Evolutionary conservation across 37 sponge, comb jelly and placozoan species (phyloP).

Genomic region (Amphimedon queenslandica): DNA sequence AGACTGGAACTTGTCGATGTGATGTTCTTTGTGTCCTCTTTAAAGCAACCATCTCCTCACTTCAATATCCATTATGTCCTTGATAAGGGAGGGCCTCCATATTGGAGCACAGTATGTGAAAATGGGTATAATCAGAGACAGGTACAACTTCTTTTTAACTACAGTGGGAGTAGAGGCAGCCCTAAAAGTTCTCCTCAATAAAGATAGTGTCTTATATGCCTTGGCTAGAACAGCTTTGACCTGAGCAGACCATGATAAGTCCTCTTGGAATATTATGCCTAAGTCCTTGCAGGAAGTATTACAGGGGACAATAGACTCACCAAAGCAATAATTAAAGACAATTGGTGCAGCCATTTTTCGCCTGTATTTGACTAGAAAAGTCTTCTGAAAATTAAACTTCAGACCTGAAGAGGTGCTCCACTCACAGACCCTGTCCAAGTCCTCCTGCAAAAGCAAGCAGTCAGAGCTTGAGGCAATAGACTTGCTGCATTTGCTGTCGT

Average conservation of each 20-base stretch:
- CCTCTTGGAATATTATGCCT: not conserved
- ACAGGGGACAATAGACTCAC: not conserved
- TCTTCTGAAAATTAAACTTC: not conserved
- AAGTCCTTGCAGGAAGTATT: not conserved
- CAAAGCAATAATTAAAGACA: not conserved
- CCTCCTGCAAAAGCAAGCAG: not conserved
- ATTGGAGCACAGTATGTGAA: too few relatives aligned
- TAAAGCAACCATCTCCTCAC: too few relatives aligned
- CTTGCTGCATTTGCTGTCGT: not conserved
- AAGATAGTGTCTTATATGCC: not conserved
- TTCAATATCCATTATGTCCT: too few relatives aligned
- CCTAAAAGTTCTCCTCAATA: not conserved
- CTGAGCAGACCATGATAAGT: not conserved
- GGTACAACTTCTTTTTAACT: too few relatives aligned
- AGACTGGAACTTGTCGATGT: too few relatives aligned
- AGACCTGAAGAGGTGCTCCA: not conserved
- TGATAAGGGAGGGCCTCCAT: too few relatives aligned
- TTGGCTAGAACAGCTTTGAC: not conserved
- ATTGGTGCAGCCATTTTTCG: not conserved
- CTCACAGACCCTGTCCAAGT: not conserved
- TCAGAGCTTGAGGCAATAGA: not conserved
- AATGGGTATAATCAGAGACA: too few relatives aligned
- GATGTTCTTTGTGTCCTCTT: too few relatives aligned
- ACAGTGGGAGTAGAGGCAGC: too few relatives aligned
- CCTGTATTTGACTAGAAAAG: not conserved